Conservation (phyloP, 2,797 vertebrate species). For the Bovichtus variegatus region DNA sequence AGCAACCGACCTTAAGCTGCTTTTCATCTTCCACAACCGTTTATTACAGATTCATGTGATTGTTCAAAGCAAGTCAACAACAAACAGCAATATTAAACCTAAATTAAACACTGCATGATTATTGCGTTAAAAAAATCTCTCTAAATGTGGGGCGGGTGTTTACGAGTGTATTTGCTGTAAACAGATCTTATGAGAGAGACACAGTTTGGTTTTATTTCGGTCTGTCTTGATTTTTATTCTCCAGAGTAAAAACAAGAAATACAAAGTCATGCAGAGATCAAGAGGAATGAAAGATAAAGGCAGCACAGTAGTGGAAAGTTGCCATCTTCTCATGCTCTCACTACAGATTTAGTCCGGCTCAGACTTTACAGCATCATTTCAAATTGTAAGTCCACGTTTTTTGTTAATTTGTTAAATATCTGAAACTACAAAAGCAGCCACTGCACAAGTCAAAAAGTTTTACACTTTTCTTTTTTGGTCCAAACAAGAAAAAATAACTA, state of each 20-base stretch:
- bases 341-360: background rate
- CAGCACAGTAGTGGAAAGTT: background rate
- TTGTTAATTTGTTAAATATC: background rate
- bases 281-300: background rate
- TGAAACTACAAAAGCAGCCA: background rate
- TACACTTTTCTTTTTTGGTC: too few relatives aligned
- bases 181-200: background rate
- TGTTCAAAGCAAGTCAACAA: too few relatives aligned
- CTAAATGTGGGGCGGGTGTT: background rate
- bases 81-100: too few relatives aligned
- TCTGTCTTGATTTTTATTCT: slow-evolving; percentile 32
- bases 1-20: background rate
- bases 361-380: background rate
- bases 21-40: too few relatives aligned
- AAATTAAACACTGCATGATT: background rate
- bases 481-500: background rate
- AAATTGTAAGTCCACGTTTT: background rate
- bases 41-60: too few relatives aligned
- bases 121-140: background rate
- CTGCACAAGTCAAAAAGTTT: background rate
- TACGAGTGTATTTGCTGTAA: background rate
- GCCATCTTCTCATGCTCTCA: background rate
- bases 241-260: slow-evolving; percentile 23
- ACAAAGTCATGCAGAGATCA: slow-evolving; percentile 33
- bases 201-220: background rate